Evolutionary conservation across 2,797 vertebrate species (phyloP).

Genomic region (Miichthys miiuy): DNA sequence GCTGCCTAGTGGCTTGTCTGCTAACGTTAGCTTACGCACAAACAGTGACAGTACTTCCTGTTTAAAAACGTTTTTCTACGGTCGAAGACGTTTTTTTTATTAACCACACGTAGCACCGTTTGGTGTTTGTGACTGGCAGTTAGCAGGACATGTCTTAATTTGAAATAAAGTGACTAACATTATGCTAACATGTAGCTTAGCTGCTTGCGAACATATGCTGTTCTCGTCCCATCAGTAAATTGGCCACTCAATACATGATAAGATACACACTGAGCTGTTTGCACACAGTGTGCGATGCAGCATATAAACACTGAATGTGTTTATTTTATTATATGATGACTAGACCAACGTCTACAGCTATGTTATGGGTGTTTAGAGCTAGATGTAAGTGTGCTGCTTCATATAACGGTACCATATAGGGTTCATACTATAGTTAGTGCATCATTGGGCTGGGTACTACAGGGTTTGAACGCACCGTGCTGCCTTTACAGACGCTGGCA

Average conservation of each 20-base stretch:
- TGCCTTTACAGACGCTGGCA: background rate
- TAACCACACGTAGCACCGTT: too few relatives aligned
- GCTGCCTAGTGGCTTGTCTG: conserved; percentile 2
- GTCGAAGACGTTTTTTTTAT: background rate
- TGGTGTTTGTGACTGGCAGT: background rate
- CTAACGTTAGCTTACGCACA: background rate
- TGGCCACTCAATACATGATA: background rate
- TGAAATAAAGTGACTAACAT: background rate
- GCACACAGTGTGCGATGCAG: background rate
- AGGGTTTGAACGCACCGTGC: background rate
- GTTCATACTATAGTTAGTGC: background rate
- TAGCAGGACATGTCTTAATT: background rate
- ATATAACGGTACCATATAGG: background rate
- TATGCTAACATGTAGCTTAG: conserved; percentile 17
- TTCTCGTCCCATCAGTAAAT: background rate
- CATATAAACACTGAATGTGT: background rate
- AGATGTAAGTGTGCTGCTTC: background rate
- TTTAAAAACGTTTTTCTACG: background rate
- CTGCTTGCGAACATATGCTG: background rate
- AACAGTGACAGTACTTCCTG: background rate
- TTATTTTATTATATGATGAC: background rate
- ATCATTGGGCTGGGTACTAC: background rate
- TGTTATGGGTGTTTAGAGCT: background rate
- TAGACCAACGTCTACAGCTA: too few relatives aligned
- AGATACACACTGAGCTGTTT: too few relatives aligned